Percentiles rank a stretch among this genome's conserved stretches.
These are phyloP conservation scores for pig (Sus scrofa) DNA, from an alignment of 2,113 vertebrate genomes.

Conservation along the genomic window T2T-Sscrofa CM000822.6:51053001-51053500, in stretches of 20 bases:
- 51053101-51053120: constrained; percentile 20
- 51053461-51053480: not conserved
- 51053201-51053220: constrained; percentile 39
- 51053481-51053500: not conserved
- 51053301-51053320: constrained; percentile 29
- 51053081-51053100: not conserved
- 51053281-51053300: constrained; percentile 31
- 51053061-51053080: constrained; percentile 15
- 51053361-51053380: not conserved
- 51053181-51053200: constrained; percentile 43
- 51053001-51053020: too few relatives aligned
- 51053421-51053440: constrained; percentile 12
- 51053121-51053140: constrained; percentile 45
- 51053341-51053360: not conserved
- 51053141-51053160: not conserved
- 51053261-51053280: constrained; percentile 24
- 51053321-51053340: not conserved
- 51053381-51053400: constrained; percentile 35
- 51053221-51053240: constrained; percentile 3
- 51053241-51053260: not conserved
- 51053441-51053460: not conserved
- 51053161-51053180: constrained; percentile 3
- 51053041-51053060: not conserved
- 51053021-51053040: too few relatives aligned
- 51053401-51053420: not conserved